Conservation (phyloP, 2,113 vertebrate genomes). For the Emydocephalus ijimae region DNA sequence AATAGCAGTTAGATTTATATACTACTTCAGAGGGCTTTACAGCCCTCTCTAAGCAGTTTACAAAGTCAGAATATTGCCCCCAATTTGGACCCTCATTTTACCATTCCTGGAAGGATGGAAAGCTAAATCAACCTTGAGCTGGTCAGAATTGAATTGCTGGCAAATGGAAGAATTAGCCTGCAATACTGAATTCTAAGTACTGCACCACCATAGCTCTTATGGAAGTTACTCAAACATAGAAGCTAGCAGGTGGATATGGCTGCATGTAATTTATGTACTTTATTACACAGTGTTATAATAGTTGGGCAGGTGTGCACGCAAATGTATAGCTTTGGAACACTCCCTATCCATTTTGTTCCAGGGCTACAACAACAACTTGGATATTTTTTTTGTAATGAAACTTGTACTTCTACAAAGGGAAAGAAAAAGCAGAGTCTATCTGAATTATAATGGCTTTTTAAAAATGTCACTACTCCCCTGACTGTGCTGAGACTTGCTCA, state of each 20-base stretch:
- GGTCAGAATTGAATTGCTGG: background rate
- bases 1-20: background rate
- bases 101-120: background rate
- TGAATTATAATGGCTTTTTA: constrained; percentile 46
- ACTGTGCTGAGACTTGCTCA: constrained; percentile 50
- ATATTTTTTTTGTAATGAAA: constrained; percentile 33
- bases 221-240: background rate
- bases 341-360: constrained; percentile 12
- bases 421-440: background rate
- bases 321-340: background rate
- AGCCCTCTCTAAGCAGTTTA: background rate
- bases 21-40: background rate
- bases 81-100: background rate
- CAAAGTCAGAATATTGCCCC: background rate
- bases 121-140: background rate
- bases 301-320: background rate
- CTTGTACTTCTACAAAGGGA: constrained; percentile 30
- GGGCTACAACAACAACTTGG: background rate
- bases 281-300: background rate
- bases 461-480: constrained; percentile 26
- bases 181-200: background rate
- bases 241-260: background rate
- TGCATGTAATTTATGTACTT: background rate
- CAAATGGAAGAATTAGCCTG: background rate
- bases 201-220: background rate